Base-by-base conservation (phyloP, 1,140 invertebrate genomes). In the Oryzaephilus surinamensis region DNA sequence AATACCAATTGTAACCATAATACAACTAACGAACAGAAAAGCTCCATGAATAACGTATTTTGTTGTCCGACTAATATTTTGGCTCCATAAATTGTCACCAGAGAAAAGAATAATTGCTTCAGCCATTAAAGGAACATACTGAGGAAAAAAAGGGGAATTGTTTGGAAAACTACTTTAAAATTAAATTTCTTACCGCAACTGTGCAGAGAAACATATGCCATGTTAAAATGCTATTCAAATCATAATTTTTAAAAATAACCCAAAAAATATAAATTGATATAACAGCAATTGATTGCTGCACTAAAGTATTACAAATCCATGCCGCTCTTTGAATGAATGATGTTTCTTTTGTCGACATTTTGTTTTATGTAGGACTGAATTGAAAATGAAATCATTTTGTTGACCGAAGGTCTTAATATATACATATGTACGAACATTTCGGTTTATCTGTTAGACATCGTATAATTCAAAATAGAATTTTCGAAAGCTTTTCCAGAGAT, bases 291-390 rank as follows among this genome's bases (percentile, higher is more conserved):
- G 14, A n/a, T 15, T 38, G 36, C 11, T 38, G 36, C 14, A 38
- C 27, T 14, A 38, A 6, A 8, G 36, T 38, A 10, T 38, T 38
- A 11, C 27, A 29, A 31, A 38, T 12, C 36, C 36, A 38, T 27
- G 21, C 19, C 16, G 20, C 21, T 2, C 26, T 15, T 38, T 38
- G 13, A 3, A 10, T 26, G 18, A 36, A 3, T 10, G 33, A 6
- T 3, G 28, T 10, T 36, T 36, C 17, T 26, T 26, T 8, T 7
- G 18, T 8, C 16, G 11, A 21, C 33, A 17, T 36, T 27, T 36
- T 26, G 17, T 12, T 29, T 29, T 12, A 29, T 12, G 11, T 29
- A 5, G 4, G 11, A 4, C 27, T 6, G 15, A 29, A 29, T 5
- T n/a, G n/a, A n/a, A 29, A 12, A 14, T 29, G 4, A 21, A 13